These are phyloP conservation scores for Diadophis punctatus DNA, from an alignment of 2,113 vertebrate species.

Conservation along the genomic window DNA sequence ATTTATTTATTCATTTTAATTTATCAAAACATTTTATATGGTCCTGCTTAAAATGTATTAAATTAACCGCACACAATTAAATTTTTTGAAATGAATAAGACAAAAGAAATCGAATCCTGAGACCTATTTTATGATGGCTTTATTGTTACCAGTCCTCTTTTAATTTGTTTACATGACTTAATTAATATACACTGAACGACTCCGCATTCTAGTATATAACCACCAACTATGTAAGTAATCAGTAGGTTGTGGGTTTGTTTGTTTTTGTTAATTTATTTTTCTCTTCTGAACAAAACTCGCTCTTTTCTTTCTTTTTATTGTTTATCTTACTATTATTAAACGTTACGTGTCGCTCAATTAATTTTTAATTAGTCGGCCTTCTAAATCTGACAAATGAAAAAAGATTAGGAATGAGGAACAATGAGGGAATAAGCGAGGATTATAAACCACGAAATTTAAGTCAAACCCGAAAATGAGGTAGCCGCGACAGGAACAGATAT, in stretches of 20 bases:
- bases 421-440: not conserved
- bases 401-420: not conserved
- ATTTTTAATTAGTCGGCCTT: not conserved
- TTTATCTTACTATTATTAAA: not conserved
- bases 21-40: too few species aligned
- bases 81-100: too few species aligned
- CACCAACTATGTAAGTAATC: not conserved
- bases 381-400: not conserved
- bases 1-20: too few species aligned
- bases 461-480: not conserved
- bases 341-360: not conserved
- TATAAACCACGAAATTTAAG: not conserved
- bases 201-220: not conserved
- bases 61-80: too few species aligned
- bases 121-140: too few species aligned
- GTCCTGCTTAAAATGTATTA: too few species aligned
- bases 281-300: not conserved
- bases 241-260: not conserved
- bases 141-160: too few species aligned
- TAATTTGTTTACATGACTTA: too few species aligned
- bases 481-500: not conserved
- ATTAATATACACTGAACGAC: too few species aligned
- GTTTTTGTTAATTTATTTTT: not conserved
- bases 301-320: not conserved
- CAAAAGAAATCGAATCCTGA: too few species aligned